Conservation (phyloP, 1,140 invertebrate genomes). For the Sarcophaga bullata region DNA sequence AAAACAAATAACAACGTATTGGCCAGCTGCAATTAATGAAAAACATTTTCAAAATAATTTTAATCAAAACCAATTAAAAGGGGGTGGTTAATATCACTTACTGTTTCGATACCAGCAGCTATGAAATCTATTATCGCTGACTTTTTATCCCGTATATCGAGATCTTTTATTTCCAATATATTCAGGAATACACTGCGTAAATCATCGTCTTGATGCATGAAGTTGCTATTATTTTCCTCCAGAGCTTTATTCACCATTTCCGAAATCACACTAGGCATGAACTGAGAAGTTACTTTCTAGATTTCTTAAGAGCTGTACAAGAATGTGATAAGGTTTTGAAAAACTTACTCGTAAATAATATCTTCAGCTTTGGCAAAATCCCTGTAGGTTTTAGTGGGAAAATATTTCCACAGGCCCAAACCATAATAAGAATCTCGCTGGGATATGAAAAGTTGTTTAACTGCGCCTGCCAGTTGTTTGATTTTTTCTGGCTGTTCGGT, state of each 20-base stretch:
- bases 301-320: constrained; percentile 38
- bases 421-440: constrained; percentile 84
- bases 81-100: constrained; percentile 54
- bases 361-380: constrained; percentile 80
- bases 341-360: constrained; percentile 75
- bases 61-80: no score
- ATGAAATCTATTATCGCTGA: constrained; percentile 88
- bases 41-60: background rate
- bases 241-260: constrained; percentile 76
- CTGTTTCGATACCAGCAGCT: constrained; percentile 86
- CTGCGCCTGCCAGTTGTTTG: constrained; percentile 73
- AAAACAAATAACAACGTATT: constrained; percentile 84
- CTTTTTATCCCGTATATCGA: constrained; percentile 84
- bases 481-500: constrained; percentile 67
- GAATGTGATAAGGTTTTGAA: constrained; percentile 2
- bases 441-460: constrained; percentile 79
- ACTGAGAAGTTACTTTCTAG: constrained; percentile 40
- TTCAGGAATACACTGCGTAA: constrained; percentile 78
- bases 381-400: constrained; percentile 78
- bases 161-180: constrained; percentile 75
- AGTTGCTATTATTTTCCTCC: constrained; percentile 58
- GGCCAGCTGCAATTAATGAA: constrained; percentile 72
- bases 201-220: constrained; percentile 69
- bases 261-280: constrained; percentile 74
- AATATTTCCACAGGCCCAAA: constrained; percentile 83